Evolutionary conservation across 2,888 invertebrate genomes (phyloP), one percentile per base, ranked within the genome.

Genomic region (Chymomyza procnemis): DNA sequence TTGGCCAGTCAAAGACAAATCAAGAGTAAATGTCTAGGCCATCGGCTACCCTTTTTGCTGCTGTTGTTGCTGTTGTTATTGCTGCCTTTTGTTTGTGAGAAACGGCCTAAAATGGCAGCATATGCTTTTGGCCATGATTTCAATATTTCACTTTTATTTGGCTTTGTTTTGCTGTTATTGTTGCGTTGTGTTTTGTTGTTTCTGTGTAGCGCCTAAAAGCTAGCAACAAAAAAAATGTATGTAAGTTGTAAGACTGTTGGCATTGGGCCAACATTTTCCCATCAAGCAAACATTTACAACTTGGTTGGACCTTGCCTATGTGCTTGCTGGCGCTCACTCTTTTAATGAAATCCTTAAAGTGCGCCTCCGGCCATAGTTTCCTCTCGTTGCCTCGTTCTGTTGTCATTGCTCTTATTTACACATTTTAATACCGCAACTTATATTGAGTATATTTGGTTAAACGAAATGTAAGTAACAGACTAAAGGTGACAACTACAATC

Each of bases 301-400:
- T 57, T 55, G 58, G 54, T 58, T 76, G 66, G 66, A 69, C 71
- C 69, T 70, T 69, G 68, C 71, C 64, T 72, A n/a, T n/a, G 14
- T n/a, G n/a, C 50, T 57, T 73, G 47, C 60, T 61, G 61, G 61
- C 69, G 12, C 34, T 41, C 34, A 41, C 34, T 55, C 55, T 46
- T 55, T 64, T 75, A 70, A 74, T 79, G 73, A 75, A 76, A 79
- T 71, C 76, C 67, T 76, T 70, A 75, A 78, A 75, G 71, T 66
- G 60, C 52, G 78, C 86, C 84, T 66, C 54, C 69, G 79, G 83
- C 71, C 74, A 74, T 74, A 78, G 26, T 71, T 67, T 61, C 64
- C 68, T 59, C 63, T 54, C 47, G 60, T 34, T 59, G 47, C 59
- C 47, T 60, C 66, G 12, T 21, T 8, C 54, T 22, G 46, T 55